A percentile compares a stretch with the other conserved stretches of the same genome.
Conservation (phyloP, 1,140 invertebrate genomes). For the Hyposmocoma kahamanoa region DNA sequence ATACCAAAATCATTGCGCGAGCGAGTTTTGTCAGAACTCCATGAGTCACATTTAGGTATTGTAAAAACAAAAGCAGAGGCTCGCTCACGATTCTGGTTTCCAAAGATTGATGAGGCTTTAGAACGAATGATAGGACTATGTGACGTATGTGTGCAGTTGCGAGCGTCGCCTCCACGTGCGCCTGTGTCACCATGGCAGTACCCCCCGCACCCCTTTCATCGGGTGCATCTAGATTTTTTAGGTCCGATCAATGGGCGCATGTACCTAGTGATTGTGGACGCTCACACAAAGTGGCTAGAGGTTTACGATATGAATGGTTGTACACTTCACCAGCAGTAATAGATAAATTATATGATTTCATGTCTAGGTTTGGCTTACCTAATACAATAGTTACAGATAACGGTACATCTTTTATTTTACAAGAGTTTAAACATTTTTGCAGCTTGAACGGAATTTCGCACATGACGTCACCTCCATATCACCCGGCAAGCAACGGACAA, state of each 20-base stretch:
- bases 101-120: neutral
- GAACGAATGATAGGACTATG: constrained; percentile 1
- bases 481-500: constrained; percentile 10
- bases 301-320: constrained; percentile 10
- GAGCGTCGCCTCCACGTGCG: constrained; percentile 4
- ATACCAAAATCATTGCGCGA: neutral
- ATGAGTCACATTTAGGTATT: constrained; percentile 2
- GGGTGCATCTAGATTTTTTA: constrained; percentile 6
- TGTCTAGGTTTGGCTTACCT: constrained; percentile 6
- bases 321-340: constrained; percentile 9
- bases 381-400: constrained; percentile 5
- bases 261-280: constrained; percentile 10
- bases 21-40: constrained; percentile 5
- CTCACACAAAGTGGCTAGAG: constrained; percentile 25
- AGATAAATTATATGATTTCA: constrained; percentile 10
- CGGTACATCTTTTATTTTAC: constrained; percentile 7
- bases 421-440: constrained; percentile 6
- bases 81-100: constrained; percentile 6
- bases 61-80: neutral
- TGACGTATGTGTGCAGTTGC: constrained; percentile 3
- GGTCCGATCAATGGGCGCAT: neutral
- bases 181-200: constrained; percentile 1
- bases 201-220: neutral
- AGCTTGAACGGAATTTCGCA: constrained; percentile 6
- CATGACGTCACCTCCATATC: constrained; percentile 9